Evolutionary conservation across 1,140 invertebrate genomes (phyloP).

Genomic region (Drosophila murphyi): DNA sequence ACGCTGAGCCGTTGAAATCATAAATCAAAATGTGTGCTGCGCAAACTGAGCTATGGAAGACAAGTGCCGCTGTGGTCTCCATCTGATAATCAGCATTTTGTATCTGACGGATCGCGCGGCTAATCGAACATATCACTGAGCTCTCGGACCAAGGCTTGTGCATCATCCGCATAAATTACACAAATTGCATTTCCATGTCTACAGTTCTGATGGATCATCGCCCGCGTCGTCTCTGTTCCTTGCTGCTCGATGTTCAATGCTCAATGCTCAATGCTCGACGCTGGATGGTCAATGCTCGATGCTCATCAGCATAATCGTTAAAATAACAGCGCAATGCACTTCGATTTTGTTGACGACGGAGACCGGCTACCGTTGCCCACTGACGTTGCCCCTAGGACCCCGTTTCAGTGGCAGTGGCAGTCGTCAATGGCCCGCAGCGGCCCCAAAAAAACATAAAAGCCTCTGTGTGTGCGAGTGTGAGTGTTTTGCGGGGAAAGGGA

Average conservation of each 20-base stretch:
- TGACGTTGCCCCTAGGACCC: constrained; percentile 23
- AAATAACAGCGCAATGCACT: constrained; percentile 84
- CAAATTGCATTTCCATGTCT: constrained; percentile 83
- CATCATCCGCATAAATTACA: constrained; percentile 79
- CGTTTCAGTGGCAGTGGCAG: constrained; percentile 19
- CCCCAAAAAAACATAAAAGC: constrained; percentile 26
- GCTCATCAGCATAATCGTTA: constrained; percentile 84
- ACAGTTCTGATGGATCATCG: constrained; percentile 79
- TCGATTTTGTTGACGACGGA: constrained; percentile 61
- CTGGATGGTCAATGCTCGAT: constrained; percentile 16
- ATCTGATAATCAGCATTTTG: constrained; percentile 73
- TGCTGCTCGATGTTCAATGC: constrained; percentile 12
- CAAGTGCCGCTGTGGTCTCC: constrained; percentile 55
- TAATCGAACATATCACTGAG: constrained; percentile 67
- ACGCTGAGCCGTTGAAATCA: constrained; percentile 68
- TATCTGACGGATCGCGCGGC: constrained; percentile 75
- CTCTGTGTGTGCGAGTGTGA: too few species aligned
- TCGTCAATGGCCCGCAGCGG: constrained; percentile 59
- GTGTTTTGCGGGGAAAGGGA: constrained; percentile 28
- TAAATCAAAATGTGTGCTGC: constrained; percentile 67
- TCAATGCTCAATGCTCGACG: background rate
- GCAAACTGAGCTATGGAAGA: constrained; percentile 7
- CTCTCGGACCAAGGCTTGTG: constrained; percentile 22
- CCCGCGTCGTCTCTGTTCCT: constrained; percentile 52
- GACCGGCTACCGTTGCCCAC: constrained; percentile 70